Percentiles rank a stretch among this genome's conserved stretches.
These are phyloP conservation scores for Fulmarus glacialis DNA, from an alignment of 2,113 vertebrate genomes.

Conservation along the genomic window DNA sequence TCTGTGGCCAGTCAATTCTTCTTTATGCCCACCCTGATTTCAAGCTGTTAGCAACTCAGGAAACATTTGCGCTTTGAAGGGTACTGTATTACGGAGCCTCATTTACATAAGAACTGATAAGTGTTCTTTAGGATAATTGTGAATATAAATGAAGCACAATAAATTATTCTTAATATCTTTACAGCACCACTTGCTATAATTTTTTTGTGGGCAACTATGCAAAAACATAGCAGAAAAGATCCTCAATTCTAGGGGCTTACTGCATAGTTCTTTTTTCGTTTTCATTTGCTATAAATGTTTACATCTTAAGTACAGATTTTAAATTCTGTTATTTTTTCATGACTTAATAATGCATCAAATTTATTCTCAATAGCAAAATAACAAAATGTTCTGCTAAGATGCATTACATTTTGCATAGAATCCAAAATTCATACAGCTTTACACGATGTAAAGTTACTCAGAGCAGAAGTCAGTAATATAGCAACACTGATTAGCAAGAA, in stretches of 20 bases:
- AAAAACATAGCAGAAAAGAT: not conserved
- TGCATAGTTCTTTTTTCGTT: accelerated
- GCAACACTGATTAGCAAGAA: not conserved
- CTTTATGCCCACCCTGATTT: not conserved
- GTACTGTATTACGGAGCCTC: not conserved
- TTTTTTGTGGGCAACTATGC: not conserved
- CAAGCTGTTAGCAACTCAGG: not conserved
- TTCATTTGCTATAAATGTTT: not conserved
- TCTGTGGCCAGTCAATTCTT: not conserved
- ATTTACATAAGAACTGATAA: not conserved
- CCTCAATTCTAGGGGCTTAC: not conserved
- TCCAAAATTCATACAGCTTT: not conserved
- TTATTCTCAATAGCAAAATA: not conserved
- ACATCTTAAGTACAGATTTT: not conserved
- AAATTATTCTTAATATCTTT: not conserved
- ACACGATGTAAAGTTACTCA: not conserved
- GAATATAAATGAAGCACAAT: not conserved
- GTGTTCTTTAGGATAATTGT: not conserved
- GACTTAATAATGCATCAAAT: not conserved
- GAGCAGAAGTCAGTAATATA: not conserved
- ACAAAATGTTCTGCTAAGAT: not conserved
- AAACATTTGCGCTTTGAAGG: not conserved
- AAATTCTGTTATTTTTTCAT: not conserved
- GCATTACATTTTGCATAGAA: not conserved
- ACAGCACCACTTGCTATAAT: not conserved